Percentiles rank a stretch among this genome's conserved stretches.
Evolutionary conservation across 2,797 vertebrate genomes (phyloP).

Genomic region (Tangara arthus): DNA sequence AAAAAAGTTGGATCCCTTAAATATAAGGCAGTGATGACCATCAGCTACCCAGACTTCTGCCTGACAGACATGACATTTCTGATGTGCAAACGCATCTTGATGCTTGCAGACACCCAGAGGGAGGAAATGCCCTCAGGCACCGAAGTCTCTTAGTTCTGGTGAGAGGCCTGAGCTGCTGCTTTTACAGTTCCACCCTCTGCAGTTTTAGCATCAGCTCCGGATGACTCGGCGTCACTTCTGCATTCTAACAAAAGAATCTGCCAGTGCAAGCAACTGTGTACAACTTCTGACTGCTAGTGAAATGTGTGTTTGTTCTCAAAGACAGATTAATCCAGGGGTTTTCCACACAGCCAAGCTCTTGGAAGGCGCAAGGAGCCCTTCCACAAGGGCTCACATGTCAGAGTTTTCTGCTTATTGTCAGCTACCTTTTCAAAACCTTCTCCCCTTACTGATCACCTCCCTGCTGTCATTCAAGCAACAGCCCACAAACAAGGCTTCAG

Average conservation of each 20-base stretch:
- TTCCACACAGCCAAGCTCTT: not conserved
- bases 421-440: not conserved
- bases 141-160: not conserved
- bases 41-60: not conserved
- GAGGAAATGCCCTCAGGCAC: not conserved
- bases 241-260: conserved; percentile 43
- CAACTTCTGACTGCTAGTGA: not conserved
- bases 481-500: not conserved
- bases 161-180: not conserved
- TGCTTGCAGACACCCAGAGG: not conserved
- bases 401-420: not conserved
- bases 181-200: not conserved
- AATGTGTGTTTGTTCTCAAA: not conserved
- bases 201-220: not conserved
- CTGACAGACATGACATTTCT: not conserved
- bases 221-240: not conserved
- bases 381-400: not conserved
- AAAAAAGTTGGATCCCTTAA: not conserved
- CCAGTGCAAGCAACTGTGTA: not conserved
- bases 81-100: not conserved
- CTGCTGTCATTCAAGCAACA: not conserved
- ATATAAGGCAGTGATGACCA: not conserved
- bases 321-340: not conserved
- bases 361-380: not conserved
- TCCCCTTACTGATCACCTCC: not conserved